Evolutionary conservation across 2,797 vertebrate genomes (phyloP), one percentile per base, ranked within the genome.

Genomic region (Ceyx erithaca): DNA sequence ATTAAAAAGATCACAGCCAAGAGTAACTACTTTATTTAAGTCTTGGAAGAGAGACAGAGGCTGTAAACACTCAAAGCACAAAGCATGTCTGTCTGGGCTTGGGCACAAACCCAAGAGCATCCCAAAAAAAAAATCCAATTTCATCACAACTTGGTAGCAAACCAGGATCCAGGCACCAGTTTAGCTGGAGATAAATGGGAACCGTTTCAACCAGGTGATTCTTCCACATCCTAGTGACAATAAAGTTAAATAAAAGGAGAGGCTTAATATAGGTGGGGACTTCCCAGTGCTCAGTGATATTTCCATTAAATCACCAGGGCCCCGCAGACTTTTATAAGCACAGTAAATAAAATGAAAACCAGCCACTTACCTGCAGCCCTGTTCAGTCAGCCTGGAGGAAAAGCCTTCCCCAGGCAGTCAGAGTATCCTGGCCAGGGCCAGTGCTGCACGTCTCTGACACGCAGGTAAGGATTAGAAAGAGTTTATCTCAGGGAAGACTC

Each of bases 401-500:
- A 81, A 85, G 68, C 58, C 49, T 80, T 51, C 41, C 54, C 54
- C 9, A 10, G 31, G 61, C 45, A 33, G 0, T 4, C 28, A 8
- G 82, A 69, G 33, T 11, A 19, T 64, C 54, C 51, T 3, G 26
- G 90, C 33, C 1, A 37, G 23, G 89, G 70, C 14, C 0, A 13
- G 51, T 80, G 79, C 73, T 22, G 52, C 7, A 5, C 12, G 9
- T 6, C 87, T 92, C 82, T 83, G 90, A 41, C 88, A 85, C 3
- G 16, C 81, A 86, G 90, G 94, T 94, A 54, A 90, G 94, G 94
- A 96, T 94, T 72, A 49, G 95, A 90, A 89, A 92, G 95, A 78
- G 82, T 96, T 96, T 89, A 80, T 69, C 58, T 92, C 95, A 95
- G 96, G 93, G 62, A 96, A 97, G 96, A 94, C 92, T 97, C 96